phyloP scores from a whole-genome alignment of 2,888 invertebrate species.

The Drosophila engyochracea region DNA sequence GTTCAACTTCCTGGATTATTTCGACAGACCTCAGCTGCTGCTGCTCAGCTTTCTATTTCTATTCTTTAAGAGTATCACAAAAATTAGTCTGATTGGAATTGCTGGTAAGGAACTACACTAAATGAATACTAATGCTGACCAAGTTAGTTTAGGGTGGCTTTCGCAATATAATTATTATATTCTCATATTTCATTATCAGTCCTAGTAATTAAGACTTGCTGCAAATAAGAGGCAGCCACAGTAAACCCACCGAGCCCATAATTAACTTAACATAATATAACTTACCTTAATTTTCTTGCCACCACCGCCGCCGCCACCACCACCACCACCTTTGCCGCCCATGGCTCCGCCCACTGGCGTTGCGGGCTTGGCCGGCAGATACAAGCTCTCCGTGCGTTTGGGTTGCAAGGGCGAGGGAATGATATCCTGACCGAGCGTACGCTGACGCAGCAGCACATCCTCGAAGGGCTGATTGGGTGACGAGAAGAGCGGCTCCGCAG shows the following conservation, averaged over 20 bases:
- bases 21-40: background rate
- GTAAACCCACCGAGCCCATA: background rate
- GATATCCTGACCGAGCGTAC: conserved; percentile 94
- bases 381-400: conserved; percentile 96
- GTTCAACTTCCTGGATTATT: background rate
- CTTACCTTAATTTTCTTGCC: conserved; percentile 85
- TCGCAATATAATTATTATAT: background rate
- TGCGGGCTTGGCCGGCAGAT: conserved; percentile 88
- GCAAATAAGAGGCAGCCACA: background rate
- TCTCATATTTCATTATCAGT: background rate
- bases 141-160: background rate
- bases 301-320: conserved; percentile 83
- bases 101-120: background rate
- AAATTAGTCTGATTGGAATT: background rate
- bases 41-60: background rate
- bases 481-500: conserved; percentile 85
- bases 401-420: conserved; percentile 95
- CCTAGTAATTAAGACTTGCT: background rate
- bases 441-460: conserved; percentile 92
- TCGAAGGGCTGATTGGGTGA: conserved; percentile 90
- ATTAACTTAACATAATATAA: background rate
- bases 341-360: conserved; percentile 82
- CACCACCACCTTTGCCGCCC: conserved; percentile 84
- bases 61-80: too few species aligned
- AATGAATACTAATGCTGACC: background rate